Conservation (phyloP, 2,113 vertebrate species). For the Corythornis vintsioides region DNA sequence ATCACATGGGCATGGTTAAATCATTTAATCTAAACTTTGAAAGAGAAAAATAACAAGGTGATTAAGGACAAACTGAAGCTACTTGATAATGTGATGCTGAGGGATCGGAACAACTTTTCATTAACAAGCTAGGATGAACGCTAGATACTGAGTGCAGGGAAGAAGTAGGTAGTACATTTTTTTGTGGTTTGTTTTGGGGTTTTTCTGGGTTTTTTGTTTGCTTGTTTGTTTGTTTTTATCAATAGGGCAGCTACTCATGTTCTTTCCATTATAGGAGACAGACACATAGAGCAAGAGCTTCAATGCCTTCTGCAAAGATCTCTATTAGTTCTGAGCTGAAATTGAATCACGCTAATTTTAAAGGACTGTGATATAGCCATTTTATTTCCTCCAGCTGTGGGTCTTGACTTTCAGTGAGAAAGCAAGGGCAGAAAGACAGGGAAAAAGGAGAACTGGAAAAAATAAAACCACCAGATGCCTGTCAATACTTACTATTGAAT, state of each 20-base stretch:
- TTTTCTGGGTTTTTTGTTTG: background rate
- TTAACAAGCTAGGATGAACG: background rate
- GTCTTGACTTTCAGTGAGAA: conserved; percentile 59
- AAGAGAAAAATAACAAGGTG: conserved; percentile 66
- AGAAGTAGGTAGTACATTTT: background rate
- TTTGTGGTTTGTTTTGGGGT: background rate
- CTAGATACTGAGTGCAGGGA: background rate
- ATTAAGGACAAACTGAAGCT: conserved; percentile 69
- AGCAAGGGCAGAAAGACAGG: conserved; percentile 1
- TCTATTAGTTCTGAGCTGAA: conserved; percentile 49
- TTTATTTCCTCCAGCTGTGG: conserved; percentile 74
- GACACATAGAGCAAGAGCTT: conserved; percentile 18
- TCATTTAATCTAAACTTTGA: conserved; percentile 68
- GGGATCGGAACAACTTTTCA: conserved; percentile 39
- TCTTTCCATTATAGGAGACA: conserved; percentile 33
- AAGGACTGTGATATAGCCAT: conserved; percentile 49
- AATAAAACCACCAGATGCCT: conserved; percentile 33
- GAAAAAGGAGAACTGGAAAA: background rate
- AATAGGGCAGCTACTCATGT: conserved; percentile 15
- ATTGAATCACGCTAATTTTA: conserved; percentile 64
- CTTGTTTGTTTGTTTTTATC: background rate
- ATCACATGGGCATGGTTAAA: conserved; percentile 59
- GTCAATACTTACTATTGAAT: conserved; percentile 43
- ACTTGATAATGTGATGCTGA: conserved; percentile 61
- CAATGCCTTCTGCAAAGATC: conserved; percentile 27